These are phyloP conservation scores for Argyrosomus regius DNA, from an alignment of 2,797 vertebrate species.

Conservation along the genomic window DNA sequence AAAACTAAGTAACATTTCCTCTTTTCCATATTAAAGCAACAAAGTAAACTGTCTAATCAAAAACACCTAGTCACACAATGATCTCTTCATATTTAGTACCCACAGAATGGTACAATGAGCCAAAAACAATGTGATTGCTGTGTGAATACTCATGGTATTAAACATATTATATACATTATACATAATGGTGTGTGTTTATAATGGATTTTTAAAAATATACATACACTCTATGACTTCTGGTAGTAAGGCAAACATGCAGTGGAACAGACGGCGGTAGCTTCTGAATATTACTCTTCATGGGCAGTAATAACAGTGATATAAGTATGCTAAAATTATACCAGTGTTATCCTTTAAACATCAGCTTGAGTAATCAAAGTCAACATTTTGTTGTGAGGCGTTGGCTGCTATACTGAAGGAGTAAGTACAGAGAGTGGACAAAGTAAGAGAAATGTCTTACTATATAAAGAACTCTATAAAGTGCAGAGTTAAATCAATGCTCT, in stretches of 20 bases:
- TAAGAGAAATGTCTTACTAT: neutral
- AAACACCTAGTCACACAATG: neutral
- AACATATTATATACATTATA: neutral
- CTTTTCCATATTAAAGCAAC: too few species aligned
- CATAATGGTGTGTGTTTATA: neutral
- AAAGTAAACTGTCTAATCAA: neutral
- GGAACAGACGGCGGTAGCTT: neutral
- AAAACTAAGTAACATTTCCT: neutral
- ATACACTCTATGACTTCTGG: neutral
- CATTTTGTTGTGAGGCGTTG: neutral
- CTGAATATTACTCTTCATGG: neutral
- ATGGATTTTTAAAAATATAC: neutral
- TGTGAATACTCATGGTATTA: neutral
- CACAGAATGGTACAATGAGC: neutral
- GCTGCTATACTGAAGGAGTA: neutral
- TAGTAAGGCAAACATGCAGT: too few species aligned
- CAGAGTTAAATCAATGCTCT: neutral
- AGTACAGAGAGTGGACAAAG: neutral
- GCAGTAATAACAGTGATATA: constrained; percentile 30
- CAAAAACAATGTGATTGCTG: neutral
- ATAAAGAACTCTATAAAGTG: neutral
- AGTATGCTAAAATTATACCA: neutral
- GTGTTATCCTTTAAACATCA: constrained; percentile 32
- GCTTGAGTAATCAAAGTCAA: constrained; percentile 7
- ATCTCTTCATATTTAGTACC: neutral